phyloP scores from a whole-genome alignment of 2,888 invertebrate species.

The Ptychoptera albimana region DNA sequence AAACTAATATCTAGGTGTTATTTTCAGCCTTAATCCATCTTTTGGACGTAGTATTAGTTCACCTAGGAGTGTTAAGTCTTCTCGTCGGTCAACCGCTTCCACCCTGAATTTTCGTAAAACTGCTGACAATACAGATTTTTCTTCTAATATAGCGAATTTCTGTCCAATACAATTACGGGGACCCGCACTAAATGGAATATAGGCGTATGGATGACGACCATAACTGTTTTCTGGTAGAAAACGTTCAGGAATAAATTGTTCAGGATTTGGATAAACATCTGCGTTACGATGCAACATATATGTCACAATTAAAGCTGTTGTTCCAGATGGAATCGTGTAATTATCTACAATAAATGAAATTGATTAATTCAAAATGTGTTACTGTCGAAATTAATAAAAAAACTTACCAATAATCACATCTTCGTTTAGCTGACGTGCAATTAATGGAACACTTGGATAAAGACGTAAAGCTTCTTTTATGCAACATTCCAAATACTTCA shows the following conservation, averaged over 20 bases:
- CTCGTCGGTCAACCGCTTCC: constrained; percentile 36
- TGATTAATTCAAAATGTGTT: background rate
- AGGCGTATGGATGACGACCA: constrained; percentile 45
- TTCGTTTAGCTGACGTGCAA: constrained; percentile 39
- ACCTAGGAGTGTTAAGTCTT: constrained; percentile 38
- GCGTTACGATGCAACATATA: constrained; percentile 49
- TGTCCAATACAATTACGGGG: constrained; percentile 42
- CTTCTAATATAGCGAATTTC: constrained; percentile 40
- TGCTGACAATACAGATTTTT: constrained; percentile 39
- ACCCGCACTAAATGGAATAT: constrained; percentile 54
- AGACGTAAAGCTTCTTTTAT: constrained; percentile 51
- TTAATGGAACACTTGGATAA: constrained; percentile 50
- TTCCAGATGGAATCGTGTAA: constrained; percentile 30
- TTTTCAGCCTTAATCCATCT: constrained; percentile 35
- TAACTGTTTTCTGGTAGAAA: constrained; percentile 46
- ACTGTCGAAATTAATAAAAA: background rate
- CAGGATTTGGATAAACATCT: constrained; percentile 46
- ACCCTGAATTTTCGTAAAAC: constrained; percentile 39
- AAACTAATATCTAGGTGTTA: constrained; percentile 22
- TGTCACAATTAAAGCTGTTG: constrained; percentile 40
- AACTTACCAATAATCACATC: constrained; percentile 39
- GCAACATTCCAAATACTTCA: constrained; percentile 51
- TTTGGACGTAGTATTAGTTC: constrained; percentile 43
- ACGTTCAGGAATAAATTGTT: constrained; percentile 51
- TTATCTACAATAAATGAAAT: constrained; percentile 16